phyloP scores from a whole-genome alignment of 2,113 vertebrate genomes.

The Typhlomys cinereus region DNA sequence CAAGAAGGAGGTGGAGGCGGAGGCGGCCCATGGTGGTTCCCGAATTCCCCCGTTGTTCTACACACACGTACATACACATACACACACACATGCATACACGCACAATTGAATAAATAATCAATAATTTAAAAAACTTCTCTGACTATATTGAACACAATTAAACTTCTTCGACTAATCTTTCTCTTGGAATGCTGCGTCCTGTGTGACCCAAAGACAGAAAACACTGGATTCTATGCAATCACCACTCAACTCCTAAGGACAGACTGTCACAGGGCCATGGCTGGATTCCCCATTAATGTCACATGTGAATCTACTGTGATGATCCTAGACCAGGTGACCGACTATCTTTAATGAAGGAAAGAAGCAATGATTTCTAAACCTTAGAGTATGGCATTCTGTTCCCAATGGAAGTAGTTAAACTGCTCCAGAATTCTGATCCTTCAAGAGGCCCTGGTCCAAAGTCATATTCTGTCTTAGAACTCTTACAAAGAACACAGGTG shows the following conservation, averaged over 20 bases:
- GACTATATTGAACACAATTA: too few species aligned
- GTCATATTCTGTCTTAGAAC: not conserved
- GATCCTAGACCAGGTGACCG: not conserved
- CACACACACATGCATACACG: too few species aligned
- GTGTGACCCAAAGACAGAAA: slow-evolving; percentile 21
- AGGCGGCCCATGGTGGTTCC: too few species aligned
- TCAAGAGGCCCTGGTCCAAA: not conserved
- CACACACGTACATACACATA: too few species aligned
- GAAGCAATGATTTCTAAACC: not conserved
- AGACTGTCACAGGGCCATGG: not conserved
- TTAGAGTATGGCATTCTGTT: not conserved
- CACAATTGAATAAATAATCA: too few species aligned
- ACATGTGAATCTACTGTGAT: not conserved
- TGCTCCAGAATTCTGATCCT: not conserved
- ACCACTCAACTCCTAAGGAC: not conserved
- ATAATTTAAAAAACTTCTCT: too few species aligned
- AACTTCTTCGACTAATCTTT: not conserved
- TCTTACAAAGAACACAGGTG: not conserved
- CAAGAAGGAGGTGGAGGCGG: too few species aligned
- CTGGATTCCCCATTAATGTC: not conserved
- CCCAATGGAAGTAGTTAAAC: not conserved
- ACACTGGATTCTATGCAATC: not conserved
- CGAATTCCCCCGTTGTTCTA: too few species aligned
- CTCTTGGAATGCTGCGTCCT: not conserved
- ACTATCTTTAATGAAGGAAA: slow-evolving; percentile 26